A percentile compares a stretch with the other conserved stretches of the same genome.
Conservation (phyloP, 2,113 vertebrate species). For the Thunnus thynnus region DNA sequence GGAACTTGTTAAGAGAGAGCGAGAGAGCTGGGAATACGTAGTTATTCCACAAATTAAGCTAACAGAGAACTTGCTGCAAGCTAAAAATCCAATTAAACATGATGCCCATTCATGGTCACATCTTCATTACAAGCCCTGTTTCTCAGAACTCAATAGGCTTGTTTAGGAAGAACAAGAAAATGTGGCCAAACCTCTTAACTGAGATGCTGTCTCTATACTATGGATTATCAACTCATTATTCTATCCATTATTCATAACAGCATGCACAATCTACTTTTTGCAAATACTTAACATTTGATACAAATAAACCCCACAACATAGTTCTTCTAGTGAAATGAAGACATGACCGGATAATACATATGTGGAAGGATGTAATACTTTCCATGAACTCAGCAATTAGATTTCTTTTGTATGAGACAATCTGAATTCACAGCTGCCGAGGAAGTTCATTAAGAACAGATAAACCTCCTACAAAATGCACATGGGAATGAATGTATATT, state of each 20-base stretch:
- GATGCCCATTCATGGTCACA: constrained; percentile 53
- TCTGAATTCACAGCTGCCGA: constrained; percentile 14
- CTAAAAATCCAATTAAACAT: constrained; percentile 71
- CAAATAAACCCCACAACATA: not conserved
- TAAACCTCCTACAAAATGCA: not conserved
- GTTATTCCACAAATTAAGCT: constrained; percentile 56
- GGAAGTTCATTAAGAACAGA: not conserved
- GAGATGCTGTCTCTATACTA: not conserved
- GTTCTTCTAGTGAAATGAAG: not conserved
- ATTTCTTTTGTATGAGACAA: constrained; percentile 11
- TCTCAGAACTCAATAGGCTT: constrained; percentile 39
- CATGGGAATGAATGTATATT: not conserved
- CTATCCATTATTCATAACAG: constrained; percentile 2
- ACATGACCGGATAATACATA: not conserved
- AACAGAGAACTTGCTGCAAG: constrained; percentile 53
- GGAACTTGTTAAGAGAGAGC: constrained; percentile 16
- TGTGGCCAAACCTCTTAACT: constrained; percentile 18
- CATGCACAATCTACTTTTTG: not conserved
- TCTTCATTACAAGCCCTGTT: constrained; percentile 57
- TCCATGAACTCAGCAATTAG: not conserved
- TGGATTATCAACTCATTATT: constrained; percentile 12
- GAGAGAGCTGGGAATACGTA: constrained; percentile 24
- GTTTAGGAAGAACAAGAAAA: constrained; percentile 19
- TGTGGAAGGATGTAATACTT: constrained; percentile 9
- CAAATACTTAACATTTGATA: not conserved